Evolutionary conservation across 2,113 vertebrate genomes (phyloP).

Genomic region (Ceratotherium simum): DNA sequence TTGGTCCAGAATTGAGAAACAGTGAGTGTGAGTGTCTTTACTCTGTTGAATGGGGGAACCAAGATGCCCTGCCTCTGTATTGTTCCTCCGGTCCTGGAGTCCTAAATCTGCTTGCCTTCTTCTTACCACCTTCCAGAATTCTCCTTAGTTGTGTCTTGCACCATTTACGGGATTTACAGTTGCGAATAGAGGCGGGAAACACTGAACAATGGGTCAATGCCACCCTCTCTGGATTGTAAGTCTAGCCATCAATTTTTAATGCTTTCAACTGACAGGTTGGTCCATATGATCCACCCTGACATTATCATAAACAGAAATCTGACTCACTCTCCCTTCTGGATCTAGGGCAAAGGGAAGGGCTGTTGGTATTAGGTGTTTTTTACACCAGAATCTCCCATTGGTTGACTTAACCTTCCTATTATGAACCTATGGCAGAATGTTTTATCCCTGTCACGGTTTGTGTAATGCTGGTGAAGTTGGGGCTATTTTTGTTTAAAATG

Average conservation of each 20-base stretch:
- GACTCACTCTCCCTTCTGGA: not conserved
- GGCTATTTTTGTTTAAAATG: not conserved
- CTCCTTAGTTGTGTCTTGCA: not conserved
- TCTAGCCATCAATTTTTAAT: no score
- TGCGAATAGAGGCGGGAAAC: not conserved
- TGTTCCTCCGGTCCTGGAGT: not conserved
- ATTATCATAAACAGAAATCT: not conserved
- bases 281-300: rapidly evolving
- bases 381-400: not conserved
- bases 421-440: no score
- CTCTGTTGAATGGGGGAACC: no score
- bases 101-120: not conserved
- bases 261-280: not conserved
- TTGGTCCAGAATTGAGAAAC: rapidly evolving
- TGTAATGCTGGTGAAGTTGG: no score
- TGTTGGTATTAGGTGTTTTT: no score
- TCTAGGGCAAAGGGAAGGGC: not conserved
- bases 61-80: not conserved
- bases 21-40: not conserved
- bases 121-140: not conserved
- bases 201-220: no score
- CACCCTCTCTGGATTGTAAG: not conserved
- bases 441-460: no score
- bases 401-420: not conserved
- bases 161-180: not conserved